Evolutionary conservation across 2,888 invertebrate genomes (phyloP), one percentile per base, ranked within the genome.

Genomic region (Caenorhabditis sp.): DNA sequence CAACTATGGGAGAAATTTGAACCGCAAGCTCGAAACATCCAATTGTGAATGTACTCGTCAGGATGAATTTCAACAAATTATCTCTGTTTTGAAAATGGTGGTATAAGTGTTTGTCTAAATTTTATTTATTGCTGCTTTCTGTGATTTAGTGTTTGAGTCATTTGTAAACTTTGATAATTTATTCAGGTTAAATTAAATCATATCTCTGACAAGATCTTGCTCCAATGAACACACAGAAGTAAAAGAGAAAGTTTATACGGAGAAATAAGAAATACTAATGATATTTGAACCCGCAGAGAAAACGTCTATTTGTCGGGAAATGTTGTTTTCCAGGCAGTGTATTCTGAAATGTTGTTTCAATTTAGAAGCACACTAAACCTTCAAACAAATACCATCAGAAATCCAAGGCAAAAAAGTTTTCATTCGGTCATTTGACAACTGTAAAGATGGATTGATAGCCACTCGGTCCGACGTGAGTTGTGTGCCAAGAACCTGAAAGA

Each of bases 1-100:
- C 94, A 95, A 89, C 94, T 94, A 90, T 96, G 97, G 98, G 96
- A 98, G 90, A 93, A 94, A 22, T 98, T 98, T 91, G 91, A 96
- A 84, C 97, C 97, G 0, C 95, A 96, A 90, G 96, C 96, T 22
- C 94, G 94, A 89, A 94, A 95, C 82, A 95, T 96, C 90, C 83
- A 79, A 50, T 78, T 24, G 17, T 17, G 17, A 26, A 32, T 24
- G 15, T 17, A 15, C 24, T 11, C 6, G 13, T 24, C 22, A 17
- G n/a, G n/a, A 17, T 13, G 13, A 27, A 30, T 30, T 30, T 30
- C n/a, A n/a, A n/a, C n/a, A n/a, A n/a, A n/a, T n/a, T n/a, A n/a
- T n/a, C n/a, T n/a, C n/a, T n/a, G n/a, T n/a, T n/a, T n/a, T n/a
- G n/a, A n/a, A n/a, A n/a, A n/a, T n/a, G n/a, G n/a, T n/a, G n/a